phyloP scores from a whole-genome alignment of 2,113 vertebrate species.

The Octodon degus region DNA sequence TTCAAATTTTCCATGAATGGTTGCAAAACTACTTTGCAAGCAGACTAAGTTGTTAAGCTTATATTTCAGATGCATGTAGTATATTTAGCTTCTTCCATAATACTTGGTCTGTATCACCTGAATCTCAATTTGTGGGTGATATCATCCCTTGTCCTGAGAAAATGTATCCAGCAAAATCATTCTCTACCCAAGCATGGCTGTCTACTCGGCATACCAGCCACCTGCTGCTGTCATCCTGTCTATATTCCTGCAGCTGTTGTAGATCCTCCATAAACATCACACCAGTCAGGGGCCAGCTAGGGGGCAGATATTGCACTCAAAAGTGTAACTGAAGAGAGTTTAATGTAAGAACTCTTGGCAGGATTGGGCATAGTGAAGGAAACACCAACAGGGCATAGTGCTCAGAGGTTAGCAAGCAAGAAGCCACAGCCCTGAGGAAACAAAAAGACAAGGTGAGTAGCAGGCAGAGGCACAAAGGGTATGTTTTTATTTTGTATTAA shows the following conservation, averaged over 20 bases:
- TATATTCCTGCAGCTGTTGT: neutral
- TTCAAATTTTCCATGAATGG: neutral
- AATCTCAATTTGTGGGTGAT: neutral
- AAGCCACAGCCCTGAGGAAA: neutral
- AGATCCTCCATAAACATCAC: neutral
- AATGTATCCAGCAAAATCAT: neutral
- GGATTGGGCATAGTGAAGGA: neutral
- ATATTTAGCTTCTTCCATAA: neutral
- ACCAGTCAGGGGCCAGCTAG: neutral
- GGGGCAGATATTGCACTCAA: conserved; percentile 45
- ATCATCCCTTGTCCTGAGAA: conserved; percentile 26
- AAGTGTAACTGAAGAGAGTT: conserved; percentile 35
- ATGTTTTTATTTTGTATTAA: neutral
- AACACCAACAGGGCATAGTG: neutral
- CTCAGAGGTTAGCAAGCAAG: neutral
- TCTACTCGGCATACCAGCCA: neutral
- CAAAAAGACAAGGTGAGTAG: neutral
- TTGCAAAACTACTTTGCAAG: neutral
- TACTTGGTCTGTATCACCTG: neutral
- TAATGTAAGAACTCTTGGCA: neutral
- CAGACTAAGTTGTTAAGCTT: neutral
- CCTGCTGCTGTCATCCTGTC: neutral
- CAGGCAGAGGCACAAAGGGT: neutral
- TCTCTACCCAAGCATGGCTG: neutral
- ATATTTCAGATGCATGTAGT: neutral